Conservation (phyloP, 2,888 invertebrate genomes). For the Leuctra nigra region DNA sequence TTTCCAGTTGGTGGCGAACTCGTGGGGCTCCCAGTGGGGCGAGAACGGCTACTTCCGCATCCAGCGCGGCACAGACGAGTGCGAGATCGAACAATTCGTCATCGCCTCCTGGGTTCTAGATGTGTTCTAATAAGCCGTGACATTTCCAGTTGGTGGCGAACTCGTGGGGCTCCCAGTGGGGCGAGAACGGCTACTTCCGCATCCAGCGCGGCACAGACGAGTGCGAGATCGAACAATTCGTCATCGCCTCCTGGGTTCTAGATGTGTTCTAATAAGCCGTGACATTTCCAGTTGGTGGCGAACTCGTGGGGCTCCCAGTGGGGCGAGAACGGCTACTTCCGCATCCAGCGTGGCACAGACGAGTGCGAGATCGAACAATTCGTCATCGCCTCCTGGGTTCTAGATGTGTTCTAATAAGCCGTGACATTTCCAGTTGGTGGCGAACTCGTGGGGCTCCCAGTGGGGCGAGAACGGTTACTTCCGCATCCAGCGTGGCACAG, state of each 20-base stretch:
- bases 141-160: constrained; percentile 81
- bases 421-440: constrained; percentile 74
- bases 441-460: constrained; percentile 86
- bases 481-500: constrained; percentile 72
- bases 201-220: constrained; percentile 80
- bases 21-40: constrained; percentile 91
- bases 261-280: too few relatives aligned
- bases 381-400: constrained; percentile 72
- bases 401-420: too few relatives aligned
- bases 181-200: constrained; percentile 84
- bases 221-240: constrained; percentile 84
- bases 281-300: constrained; percentile 74
- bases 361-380: constrained; percentile 89
- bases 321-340: constrained; percentile 90
- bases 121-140: too few relatives aligned
- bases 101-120: constrained; percentile 63
- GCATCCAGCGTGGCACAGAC: constrained; percentile 73
- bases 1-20: constrained; percentile 81
- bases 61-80: constrained; percentile 74
- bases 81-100: constrained; percentile 85
- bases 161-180: constrained; percentile 91
- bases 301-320: constrained; percentile 91
- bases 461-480: constrained; percentile 95
- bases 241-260: constrained; percentile 68
- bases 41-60: constrained; percentile 89